These are phyloP conservation scores for Ganaspis brasiliensis DNA, from an alignment of 2,888 invertebrate genomes.

Conservation along the genomic window DNA sequence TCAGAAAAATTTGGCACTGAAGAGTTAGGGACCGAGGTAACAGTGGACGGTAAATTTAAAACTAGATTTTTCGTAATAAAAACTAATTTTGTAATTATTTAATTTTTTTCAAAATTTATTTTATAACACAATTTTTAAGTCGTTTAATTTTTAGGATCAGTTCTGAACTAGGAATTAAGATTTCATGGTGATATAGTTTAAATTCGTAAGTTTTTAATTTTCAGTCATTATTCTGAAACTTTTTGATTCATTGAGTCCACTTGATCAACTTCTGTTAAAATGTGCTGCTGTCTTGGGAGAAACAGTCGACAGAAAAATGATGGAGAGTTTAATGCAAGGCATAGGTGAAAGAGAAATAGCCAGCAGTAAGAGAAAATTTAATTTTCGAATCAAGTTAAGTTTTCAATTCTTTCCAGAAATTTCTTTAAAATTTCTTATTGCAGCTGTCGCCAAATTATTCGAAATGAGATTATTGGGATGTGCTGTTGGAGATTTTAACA, in stretches of 20 bases:
- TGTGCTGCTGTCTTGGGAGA: conserved; percentile 85
- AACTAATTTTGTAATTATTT: too few species aligned
- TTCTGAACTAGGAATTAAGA: too few species aligned
- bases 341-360: conserved; percentile 82
- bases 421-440: conserved; percentile 8
- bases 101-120: too few species aligned
- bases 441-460: conserved; percentile 84
- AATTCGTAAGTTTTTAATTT: not conserved
- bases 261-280: conserved; percentile 85
- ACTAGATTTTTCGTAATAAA: too few species aligned
- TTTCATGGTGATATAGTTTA: too few species aligned
- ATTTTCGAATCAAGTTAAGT: not conserved
- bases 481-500: conserved; percentile 84
- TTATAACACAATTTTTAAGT: too few species aligned
- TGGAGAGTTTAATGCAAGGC: conserved; percentile 82
- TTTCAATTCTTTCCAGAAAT: not conserved
- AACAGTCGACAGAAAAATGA: conserved; percentile 84
- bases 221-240: conserved; percentile 84
- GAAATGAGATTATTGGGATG: conserved; percentile 84
- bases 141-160: too few species aligned
- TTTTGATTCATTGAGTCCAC: conserved; percentile 85
- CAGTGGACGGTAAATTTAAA: conserved; percentile 82
- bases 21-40: conserved; percentile 82
- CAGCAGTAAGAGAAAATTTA: conserved; percentile 78
- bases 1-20: conserved; percentile 81